Evolutionary conservation across 2,113 vertebrate species (phyloP).

Genomic region (Ovis canadensis): DNA sequence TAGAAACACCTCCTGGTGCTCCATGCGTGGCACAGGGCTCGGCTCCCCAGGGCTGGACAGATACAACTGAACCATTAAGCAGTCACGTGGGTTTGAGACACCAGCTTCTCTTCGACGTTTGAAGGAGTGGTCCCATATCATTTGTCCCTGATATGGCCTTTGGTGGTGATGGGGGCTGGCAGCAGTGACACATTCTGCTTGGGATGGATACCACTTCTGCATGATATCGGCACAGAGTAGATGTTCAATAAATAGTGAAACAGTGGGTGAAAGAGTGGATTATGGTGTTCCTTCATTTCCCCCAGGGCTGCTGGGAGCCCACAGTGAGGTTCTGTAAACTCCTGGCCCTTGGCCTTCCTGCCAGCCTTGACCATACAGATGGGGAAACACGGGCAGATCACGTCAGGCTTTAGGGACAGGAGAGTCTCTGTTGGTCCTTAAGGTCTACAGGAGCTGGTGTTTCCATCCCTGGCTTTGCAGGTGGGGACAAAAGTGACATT

Average conservation of each 20-base stretch:
- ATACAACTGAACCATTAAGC: too few species aligned
- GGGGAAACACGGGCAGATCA: not conserved
- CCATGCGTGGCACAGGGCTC: accelerated
- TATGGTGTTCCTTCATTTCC: not conserved
- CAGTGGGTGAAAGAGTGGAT: not conserved
- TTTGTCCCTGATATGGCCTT: accelerated
- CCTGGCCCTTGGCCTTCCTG: not conserved
- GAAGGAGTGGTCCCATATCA: accelerated
- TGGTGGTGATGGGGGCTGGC: not conserved
- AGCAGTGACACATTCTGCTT: accelerated
- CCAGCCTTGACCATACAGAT: accelerated
- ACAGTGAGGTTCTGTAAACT: too few species aligned
- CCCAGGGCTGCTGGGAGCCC: accelerated
- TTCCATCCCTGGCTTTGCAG: not conserved
- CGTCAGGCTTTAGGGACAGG: too few species aligned
- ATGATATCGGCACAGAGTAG: not conserved
- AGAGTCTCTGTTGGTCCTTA: not conserved
- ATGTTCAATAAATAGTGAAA: not conserved
- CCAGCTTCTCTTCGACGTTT: not conserved
- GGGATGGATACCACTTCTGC: accelerated
- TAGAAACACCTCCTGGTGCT: not conserved
- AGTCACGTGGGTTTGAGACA: accelerated
- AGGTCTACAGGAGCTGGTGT: too few species aligned
- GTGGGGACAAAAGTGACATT: not conserved
- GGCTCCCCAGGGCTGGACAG: not conserved